A percentile compares a stretch with the other conserved stretches of the same genome.
Conservation (phyloP, 2,113 vertebrate species). For the Thamnophis sirtalis region DNA sequence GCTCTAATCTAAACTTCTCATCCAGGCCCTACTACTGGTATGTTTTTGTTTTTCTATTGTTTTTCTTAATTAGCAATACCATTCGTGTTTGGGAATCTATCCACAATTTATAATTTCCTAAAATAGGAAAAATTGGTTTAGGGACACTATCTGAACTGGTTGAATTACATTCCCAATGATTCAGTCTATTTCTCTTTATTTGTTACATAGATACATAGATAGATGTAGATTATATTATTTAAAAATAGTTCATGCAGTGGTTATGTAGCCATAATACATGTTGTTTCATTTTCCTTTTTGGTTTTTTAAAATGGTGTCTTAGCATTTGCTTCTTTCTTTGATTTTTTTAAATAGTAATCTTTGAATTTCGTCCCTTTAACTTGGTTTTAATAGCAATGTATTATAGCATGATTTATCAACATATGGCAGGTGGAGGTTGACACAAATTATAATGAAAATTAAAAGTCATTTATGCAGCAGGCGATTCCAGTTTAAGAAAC, state of each 20-base stretch:
- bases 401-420: constrained; percentile 83
- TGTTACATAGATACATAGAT: constrained; percentile 39
- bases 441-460: constrained; percentile 82
- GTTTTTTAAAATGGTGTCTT: constrained; percentile 50
- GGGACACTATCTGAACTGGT: background rate
- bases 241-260: constrained; percentile 69
- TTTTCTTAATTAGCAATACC: background rate
- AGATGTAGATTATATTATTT: constrained; percentile 58
- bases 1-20: background rate
- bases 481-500: constrained; percentile 79
- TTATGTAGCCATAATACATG: constrained; percentile 74
- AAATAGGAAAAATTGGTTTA: background rate
- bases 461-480: constrained; percentile 80
- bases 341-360: constrained; percentile 55
- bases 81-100: background rate
- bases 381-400: constrained; percentile 84
- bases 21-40: too few species aligned
- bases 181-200: background rate
- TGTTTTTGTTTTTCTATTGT: background rate
- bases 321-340: constrained; percentile 61
- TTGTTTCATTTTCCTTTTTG: constrained; percentile 26
- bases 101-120: background rate
- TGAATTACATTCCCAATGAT: background rate
- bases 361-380: constrained; percentile 90
- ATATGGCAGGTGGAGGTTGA: constrained; percentile 82